Percentiles rank a stretch among this genome's conserved stretches.
phyloP scores from a whole-genome alignment of 2,888 invertebrate species.

The Ptychoptera albimana region DNA sequence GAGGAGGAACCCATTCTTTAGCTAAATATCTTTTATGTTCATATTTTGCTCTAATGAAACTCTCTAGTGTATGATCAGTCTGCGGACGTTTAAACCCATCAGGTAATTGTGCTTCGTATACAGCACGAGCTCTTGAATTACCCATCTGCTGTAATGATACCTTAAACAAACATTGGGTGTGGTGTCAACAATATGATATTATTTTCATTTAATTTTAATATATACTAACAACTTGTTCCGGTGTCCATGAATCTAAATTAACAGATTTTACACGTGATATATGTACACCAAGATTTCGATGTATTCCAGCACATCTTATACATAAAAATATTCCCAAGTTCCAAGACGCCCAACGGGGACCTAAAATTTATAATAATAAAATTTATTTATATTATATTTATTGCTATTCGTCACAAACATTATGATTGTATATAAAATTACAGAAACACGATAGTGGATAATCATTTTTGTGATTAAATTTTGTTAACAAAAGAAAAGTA shows the following conservation, averaged over 20 bases:
- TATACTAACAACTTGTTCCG: conserved; percentile 72
- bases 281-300: conserved; percentile 95
- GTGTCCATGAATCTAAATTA: conserved; percentile 95
- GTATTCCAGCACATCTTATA: conserved; percentile 97
- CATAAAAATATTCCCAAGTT: conserved; percentile 96
- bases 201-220: no score
- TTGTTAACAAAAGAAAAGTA: no score
- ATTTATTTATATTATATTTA: no score
- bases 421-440: no score
- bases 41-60: conserved; percentile 95
- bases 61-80: conserved; percentile 82
- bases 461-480: no score
- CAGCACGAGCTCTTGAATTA: conserved; percentile 88
- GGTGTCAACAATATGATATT: not conserved
- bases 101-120: conserved; percentile 93
- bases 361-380: conserved; percentile 33
- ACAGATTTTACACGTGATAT: conserved; percentile 98
- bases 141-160: conserved; percentile 90
- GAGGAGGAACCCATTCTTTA: conserved; percentile 89
- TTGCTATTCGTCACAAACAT: no score
- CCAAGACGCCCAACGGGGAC: conserved; percentile 99
- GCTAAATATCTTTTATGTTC: conserved; percentile 98
- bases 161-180: conserved; percentile 19
- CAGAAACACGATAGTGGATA: no score
- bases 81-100: conserved; percentile 93